Evolutionary conservation across 2,113 vertebrate species (phyloP), one percentile per base, ranked within the genome.

Genomic region (Penelope pileata): DNA sequence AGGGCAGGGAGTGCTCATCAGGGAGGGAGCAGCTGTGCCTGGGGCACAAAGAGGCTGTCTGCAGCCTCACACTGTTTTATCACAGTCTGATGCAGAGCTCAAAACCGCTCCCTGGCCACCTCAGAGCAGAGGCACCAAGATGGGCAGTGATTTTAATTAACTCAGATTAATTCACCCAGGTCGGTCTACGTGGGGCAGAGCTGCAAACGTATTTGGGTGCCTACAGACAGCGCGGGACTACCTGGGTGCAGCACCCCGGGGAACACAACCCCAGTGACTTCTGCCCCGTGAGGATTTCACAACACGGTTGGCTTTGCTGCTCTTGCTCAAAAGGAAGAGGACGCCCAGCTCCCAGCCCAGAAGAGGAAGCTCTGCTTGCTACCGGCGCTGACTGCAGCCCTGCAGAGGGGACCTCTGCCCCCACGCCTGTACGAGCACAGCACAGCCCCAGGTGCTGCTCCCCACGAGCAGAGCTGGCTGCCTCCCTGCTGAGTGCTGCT

Each of bases 161-260:
- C 43, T 51, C 27, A 1, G 54, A 30, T 58, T 58, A 19, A 19
- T 8, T 24, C 30, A 13, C 40, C 8, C 54, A 13, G 19, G 9
- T 11, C 4, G 1, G 17, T 15, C 14, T 74, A 47, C 13, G 15
- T 7, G 0, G 26, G 50, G 50, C 2, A 2, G 8, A 13, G 16
- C 79, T 34, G n/a, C 67, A 51, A 26, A 34, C 11, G n/a, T 38
- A 16, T 43, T 9, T 15, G 40, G 40, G 27, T 60, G 64, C 36
- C 42, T 23, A 24, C n/a, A 27, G 27, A 6, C 14, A 5, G 7
- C 1, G 40, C 3, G 32, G 22, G n/a, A 4, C 19, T 3, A 4
- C 3, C 6, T 5, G 9, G 36, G 43, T 0, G 4, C 4, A 4
- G 7, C 2, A 1, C 8, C 18, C n/a, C 6, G 1, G 12, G n/a